Evolutionary conservation across 2,888 invertebrate genomes (phyloP).

Genomic region (Chrysolina haemoptera): DNA sequence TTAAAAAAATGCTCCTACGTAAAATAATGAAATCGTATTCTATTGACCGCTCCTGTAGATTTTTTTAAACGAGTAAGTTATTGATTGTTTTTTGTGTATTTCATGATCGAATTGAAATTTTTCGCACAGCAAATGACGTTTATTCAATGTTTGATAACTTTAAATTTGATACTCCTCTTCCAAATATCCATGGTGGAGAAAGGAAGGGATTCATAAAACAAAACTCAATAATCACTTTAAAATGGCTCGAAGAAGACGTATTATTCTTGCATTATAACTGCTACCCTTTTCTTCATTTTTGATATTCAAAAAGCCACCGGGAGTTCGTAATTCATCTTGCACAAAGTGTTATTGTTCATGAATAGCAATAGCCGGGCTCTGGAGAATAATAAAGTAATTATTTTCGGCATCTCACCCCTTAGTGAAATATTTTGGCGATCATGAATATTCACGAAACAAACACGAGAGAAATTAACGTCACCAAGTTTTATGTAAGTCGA

Average conservation of each 20-base stretch:
- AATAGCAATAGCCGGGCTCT: conserved; percentile 39
- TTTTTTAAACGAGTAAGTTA: too few relatives aligned
- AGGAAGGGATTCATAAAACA: too few relatives aligned
- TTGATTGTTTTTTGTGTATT: too few relatives aligned
- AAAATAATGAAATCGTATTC: too few relatives aligned
- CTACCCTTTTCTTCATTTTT: not conserved
- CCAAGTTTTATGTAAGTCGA: conserved; percentile 35
- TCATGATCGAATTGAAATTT: too few relatives aligned
- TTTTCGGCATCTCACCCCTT: conserved; percentile 32
- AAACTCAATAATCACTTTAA: not conserved
- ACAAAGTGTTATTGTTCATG: conserved; percentile 42
- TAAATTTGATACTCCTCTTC: too few relatives aligned
- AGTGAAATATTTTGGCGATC: conserved; percentile 12
- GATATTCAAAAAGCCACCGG: conserved; percentile 2
- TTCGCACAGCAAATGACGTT: too few relatives aligned
- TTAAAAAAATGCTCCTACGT: too few relatives aligned
- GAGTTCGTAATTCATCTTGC: conserved; percentile 31
- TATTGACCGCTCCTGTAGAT: too few relatives aligned
- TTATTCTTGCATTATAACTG: not conserved
- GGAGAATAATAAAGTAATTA: conserved; percentile 45
- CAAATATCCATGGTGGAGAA: too few relatives aligned
- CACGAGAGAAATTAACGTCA: conserved; percentile 41
- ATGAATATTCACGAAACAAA: conserved; percentile 46
- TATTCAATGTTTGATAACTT: too few relatives aligned
- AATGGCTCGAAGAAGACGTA: not conserved